Evolutionary conservation across 2,797 vertebrate genomes (phyloP).

Genomic region (Macropus fuliginosus): DNA sequence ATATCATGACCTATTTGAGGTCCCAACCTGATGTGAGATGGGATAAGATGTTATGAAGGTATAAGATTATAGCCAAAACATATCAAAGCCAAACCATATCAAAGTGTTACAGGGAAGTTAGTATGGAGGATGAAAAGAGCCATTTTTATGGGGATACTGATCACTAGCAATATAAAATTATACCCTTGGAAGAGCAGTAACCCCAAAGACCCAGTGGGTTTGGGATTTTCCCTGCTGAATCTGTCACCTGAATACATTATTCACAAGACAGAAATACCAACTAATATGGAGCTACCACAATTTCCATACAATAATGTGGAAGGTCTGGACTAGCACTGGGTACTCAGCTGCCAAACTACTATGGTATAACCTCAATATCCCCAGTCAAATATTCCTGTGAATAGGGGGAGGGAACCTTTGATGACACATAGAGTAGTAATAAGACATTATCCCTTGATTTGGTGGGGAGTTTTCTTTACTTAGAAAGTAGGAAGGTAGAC

Average conservation of each 20-base stretch:
- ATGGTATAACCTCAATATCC: not conserved
- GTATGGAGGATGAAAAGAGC: not conserved
- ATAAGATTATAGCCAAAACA: not conserved
- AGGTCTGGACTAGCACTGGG: not conserved
- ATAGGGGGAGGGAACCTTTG: not conserved
- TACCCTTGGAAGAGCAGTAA: not conserved
- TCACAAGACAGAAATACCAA: not conserved
- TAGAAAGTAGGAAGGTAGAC: not conserved
- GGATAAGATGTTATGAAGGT: not conserved
- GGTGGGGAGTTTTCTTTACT: not conserved
- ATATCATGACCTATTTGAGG: not conserved
- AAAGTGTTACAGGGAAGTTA: not conserved
- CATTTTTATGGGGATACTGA: not conserved
- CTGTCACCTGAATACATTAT: not conserved
- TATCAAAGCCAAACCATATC: not conserved
- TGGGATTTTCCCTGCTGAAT: not conserved
- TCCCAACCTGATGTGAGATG: not conserved
- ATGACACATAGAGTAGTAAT: not conserved
- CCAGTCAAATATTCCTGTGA: not conserved
- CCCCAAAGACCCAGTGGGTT: not conserved
- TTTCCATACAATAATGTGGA: not conserved
- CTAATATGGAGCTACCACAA: not conserved
- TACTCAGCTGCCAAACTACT: not conserved
- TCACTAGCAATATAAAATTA: not conserved
- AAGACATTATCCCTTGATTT: not conserved